Percentiles rank a stretch among this genome's conserved stretches.
phyloP scores from a whole-genome alignment of 2,113 vertebrate genomes.

The Cephalopholis sonnerati region DNA sequence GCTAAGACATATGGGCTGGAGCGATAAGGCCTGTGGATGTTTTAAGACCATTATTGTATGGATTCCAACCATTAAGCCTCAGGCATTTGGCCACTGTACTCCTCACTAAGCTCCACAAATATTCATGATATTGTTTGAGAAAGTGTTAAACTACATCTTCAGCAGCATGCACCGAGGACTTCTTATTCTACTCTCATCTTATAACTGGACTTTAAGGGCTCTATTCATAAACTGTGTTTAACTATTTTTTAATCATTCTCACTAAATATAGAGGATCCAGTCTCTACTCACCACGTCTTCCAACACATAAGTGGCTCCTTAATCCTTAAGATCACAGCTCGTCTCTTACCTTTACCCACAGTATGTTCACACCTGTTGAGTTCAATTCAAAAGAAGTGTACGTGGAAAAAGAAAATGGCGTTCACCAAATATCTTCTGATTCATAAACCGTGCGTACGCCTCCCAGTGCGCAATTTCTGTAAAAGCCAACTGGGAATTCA shows the following conservation, averaged over 20 bases:
- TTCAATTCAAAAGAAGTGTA: background rate
- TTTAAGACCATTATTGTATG: slow-evolving; percentile 75
- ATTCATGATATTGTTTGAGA: slow-evolving; percentile 41
- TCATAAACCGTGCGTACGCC: no score
- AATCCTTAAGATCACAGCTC: background rate
- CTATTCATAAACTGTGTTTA: slow-evolving; percentile 14
- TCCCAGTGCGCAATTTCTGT: no score
- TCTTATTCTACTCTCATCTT: background rate
- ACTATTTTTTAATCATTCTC: background rate
- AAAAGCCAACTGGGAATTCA: no score
- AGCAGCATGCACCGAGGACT: slow-evolving; percentile 5
- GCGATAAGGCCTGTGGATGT: slow-evolving; percentile 78
- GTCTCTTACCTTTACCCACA: background rate
- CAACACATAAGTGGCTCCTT: background rate
- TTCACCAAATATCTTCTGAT: no score
- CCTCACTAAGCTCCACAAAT: slow-evolving; percentile 47
- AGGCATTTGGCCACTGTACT: slow-evolving; percentile 63
- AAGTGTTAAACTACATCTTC: slow-evolving; percentile 46
- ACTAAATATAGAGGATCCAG: background rate
- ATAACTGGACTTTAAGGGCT: background rate
- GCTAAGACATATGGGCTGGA: slow-evolving; percentile 71
- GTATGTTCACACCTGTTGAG: slow-evolving; percentile 11
- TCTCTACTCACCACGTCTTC: background rate
- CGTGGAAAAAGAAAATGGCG: no score
- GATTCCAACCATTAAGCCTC: slow-evolving; percentile 69